Evolutionary conservation across 2,113 vertebrate species (phyloP).

Genomic region (Nothoprocta perdicaria): DNA sequence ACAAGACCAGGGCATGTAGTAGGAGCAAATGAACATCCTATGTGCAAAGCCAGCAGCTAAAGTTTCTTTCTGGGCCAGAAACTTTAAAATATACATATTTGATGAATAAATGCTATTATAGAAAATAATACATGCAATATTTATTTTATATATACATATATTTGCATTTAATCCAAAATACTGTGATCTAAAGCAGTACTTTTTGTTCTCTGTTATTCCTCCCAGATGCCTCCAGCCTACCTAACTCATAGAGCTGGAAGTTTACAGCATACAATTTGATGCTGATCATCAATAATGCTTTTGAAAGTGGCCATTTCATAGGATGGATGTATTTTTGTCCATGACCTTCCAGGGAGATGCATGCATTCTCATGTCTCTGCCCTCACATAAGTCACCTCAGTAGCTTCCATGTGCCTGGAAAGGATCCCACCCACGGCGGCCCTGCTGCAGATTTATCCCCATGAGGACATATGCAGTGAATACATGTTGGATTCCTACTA

Average conservation of each 20-base stretch:
- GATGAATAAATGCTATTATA: no score
- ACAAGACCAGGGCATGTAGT: neutral
- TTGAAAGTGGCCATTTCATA: neutral
- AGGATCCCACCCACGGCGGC: accelerated
- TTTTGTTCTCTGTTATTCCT: neutral
- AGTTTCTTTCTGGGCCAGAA: neutral
- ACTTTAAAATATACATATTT: neutral
- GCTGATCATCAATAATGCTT: neutral
- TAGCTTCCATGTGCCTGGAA: neutral
- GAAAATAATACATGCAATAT: no score
- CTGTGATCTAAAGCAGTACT: neutral
- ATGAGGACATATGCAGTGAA: neutral
- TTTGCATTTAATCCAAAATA: neutral
- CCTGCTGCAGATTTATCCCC: neutral
- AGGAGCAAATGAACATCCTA: neutral
- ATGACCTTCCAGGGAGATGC: neutral
- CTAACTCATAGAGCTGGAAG: neutral
- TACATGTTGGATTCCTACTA: neutral
- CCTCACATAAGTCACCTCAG: neutral
- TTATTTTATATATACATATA: no score
- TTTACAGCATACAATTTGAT: neutral
- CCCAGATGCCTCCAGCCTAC: neutral
- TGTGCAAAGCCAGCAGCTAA: neutral
- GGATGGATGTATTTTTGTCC: neutral
- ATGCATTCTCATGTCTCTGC: neutral